phyloP scores from a whole-genome alignment of 2,113 vertebrate genomes.

The Muscicapa adusta region DNA sequence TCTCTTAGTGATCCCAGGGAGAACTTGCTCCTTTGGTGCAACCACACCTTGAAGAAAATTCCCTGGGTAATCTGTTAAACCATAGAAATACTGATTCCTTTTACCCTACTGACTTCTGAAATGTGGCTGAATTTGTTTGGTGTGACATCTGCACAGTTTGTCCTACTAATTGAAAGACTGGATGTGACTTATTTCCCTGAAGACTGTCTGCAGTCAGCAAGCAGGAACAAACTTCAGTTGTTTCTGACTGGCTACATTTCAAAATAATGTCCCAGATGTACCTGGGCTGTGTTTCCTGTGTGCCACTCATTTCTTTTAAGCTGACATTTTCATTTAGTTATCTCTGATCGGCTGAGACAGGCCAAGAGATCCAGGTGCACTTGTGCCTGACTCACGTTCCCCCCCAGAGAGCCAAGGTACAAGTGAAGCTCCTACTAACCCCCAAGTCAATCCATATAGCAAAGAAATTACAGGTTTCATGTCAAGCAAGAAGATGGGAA shows the following conservation, averaged over 20 bases:
- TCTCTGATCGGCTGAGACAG: slow-evolving; percentile 29
- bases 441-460: not conserved
- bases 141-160: not conserved
- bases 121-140: not conserved
- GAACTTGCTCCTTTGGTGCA: not conserved
- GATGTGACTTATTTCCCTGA: slow-evolving; percentile 22
- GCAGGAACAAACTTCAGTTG: not conserved
- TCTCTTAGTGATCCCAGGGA: not conserved
- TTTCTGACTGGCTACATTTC: slow-evolving; percentile 21
- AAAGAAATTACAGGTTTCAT: not conserved
- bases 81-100: not conserved
- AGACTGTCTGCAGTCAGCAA: not conserved
- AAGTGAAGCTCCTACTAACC: not conserved
- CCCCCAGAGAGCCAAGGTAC: not conserved
- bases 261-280: not conserved
- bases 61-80: not conserved
- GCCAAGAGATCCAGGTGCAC: slow-evolving; percentile 3
- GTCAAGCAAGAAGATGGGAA: not conserved
- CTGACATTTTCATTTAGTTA: slow-evolving; percentile 33
- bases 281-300: not conserved
- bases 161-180: slow-evolving; percentile 30
- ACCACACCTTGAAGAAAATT: not conserved
- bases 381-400: not conserved
- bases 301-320: slow-evolving; percentile 23
- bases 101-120: slow-evolving; percentile 59